A percentile compares a stretch with the other conserved stretches of the same genome.
Conservation (phyloP, 1,140 invertebrate genomes). For the Leptonema lineaticorne region DNA sequence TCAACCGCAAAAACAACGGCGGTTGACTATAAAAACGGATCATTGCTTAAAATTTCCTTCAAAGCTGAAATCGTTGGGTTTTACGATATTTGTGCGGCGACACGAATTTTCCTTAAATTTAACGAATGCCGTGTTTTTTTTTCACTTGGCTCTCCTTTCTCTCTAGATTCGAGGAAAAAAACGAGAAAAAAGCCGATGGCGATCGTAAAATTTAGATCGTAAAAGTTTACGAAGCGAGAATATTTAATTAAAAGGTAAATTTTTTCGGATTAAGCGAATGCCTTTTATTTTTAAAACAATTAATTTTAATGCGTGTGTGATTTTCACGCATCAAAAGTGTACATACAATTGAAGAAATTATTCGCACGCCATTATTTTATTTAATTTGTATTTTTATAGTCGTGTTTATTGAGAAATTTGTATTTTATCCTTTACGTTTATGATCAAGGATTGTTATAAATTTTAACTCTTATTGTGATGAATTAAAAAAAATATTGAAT, state of each 20-base stretch:
- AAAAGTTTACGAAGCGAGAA: constrained; percentile 13
- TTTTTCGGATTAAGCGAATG: too few species aligned
- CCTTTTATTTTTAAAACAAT: background rate
- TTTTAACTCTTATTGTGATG: too few species aligned
- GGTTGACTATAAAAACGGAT: background rate
- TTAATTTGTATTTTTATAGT: too few species aligned
- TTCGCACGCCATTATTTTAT: too few species aligned
- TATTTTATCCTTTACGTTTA: too few species aligned
- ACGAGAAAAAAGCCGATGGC: background rate
- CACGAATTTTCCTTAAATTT: background rate
- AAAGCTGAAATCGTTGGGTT: background rate
- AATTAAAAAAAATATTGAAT: too few species aligned
- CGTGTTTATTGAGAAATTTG: too few species aligned
- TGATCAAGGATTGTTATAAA: too few species aligned
- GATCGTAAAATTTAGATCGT: constrained; percentile 1
- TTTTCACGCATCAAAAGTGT: background rate
- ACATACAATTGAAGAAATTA: background rate
- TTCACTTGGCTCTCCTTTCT: too few species aligned
- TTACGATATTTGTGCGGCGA: constrained; percentile 2
- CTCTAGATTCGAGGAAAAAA: too few species aligned
- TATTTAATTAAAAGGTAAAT: constrained; percentile 15
- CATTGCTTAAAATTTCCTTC: background rate
- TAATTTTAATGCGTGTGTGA: background rate
- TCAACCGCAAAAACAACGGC: too few species aligned
- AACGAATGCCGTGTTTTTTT: background rate